Evolutionary conservation across 2,888 invertebrate genomes (phyloP).

Genomic region (Tinea pellionella): DNA sequence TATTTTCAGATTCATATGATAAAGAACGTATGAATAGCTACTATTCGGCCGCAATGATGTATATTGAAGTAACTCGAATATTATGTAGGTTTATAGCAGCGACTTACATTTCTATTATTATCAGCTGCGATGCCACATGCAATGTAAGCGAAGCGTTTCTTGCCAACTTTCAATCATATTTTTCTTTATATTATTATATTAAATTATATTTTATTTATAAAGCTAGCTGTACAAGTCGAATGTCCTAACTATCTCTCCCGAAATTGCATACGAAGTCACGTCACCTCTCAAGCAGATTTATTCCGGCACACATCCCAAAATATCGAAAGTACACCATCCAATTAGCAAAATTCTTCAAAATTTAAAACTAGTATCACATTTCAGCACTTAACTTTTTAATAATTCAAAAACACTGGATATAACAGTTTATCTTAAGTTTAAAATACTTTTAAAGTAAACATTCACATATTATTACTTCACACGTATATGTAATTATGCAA

Average conservation of each 20-base stretch:
- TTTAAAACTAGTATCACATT: not conserved
- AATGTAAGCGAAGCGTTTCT: not conserved
- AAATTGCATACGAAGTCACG: constrained; percentile 34
- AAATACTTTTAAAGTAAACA: not conserved
- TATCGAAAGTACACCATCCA: constrained; percentile 31
- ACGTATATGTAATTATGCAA: not conserved
- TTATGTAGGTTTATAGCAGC: not conserved
- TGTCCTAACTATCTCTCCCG: not conserved
- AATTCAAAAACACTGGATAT: not conserved
- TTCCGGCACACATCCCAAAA: constrained; percentile 60
- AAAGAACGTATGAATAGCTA: not conserved
- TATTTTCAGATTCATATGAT: not conserved
- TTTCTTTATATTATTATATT: constrained; percentile 20
- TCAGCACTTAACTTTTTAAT: not conserved
- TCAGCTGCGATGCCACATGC: not conserved
- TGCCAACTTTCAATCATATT: not conserved
- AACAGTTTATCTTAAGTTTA: not conserved
- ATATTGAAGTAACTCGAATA: not conserved
- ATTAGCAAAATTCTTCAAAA: constrained; percentile 24
- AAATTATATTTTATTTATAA: constrained; percentile 13
- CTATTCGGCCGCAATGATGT: not conserved
- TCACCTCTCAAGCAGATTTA: constrained; percentile 51
- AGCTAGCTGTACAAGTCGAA: not conserved
- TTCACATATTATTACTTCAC: not conserved
- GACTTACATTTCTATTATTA: not conserved